These are phyloP conservation scores for Myzus persicae DNA, from an alignment of 1,140 invertebrate species.

Conservation along the genomic window DNA sequence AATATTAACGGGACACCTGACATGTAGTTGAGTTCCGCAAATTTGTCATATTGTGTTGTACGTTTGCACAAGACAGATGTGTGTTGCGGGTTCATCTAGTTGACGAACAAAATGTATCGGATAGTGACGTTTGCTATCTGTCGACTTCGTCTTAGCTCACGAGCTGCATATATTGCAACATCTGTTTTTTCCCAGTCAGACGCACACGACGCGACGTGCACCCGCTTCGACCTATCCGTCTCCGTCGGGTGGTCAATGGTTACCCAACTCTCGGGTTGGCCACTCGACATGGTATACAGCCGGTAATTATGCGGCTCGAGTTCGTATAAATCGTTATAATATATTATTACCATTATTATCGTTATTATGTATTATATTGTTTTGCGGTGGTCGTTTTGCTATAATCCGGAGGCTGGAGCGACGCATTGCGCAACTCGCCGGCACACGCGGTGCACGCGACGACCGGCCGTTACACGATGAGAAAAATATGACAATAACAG, in stretches of 20 bases:
- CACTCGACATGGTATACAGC: not conserved
- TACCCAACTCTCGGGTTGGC: not conserved
- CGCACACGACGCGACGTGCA: not conserved
- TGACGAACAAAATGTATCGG: not conserved
- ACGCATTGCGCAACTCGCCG: not conserved
- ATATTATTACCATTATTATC: not conserved
- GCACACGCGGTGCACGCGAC: conserved; percentile 15
- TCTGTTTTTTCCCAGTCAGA: not conserved
- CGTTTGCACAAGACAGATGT: not conserved
- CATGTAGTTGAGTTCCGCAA: no score
- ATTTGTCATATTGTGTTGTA: no score
- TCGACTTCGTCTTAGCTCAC: not conserved
- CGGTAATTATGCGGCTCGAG: not conserved
- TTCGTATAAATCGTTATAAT: not conserved
- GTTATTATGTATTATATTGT: not conserved
- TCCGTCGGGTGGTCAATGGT: not conserved
- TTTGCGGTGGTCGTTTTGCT: not conserved
- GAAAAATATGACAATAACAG: conserved; percentile 1
- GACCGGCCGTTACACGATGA: not conserved
- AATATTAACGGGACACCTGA: not conserved
- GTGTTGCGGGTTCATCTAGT: not conserved
- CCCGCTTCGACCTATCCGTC: not conserved
- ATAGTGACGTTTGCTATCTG: not conserved
- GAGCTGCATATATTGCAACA: not conserved
- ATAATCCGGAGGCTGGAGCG: not conserved